Base-by-base conservation (phyloP, 2,888 invertebrate genomes). In the Harmothoe impar region DNA sequence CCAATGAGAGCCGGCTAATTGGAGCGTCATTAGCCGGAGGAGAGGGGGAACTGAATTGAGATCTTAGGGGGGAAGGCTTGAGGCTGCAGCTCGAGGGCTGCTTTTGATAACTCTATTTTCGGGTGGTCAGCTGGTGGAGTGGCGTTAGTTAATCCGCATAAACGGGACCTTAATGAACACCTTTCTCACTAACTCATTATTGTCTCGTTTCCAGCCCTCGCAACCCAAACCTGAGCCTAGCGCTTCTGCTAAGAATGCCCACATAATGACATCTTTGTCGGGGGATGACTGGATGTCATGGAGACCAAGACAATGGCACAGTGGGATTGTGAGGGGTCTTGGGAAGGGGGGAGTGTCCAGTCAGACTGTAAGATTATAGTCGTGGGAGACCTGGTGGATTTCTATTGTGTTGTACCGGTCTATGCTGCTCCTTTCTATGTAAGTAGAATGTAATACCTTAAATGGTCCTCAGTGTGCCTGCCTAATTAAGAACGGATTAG, bases 91-190 rank as follows among this genome's bases (percentile, higher is more conserved):
- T 17, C 17, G 81, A 81, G 81, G 25, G 81, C 35, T 77, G 81
- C 20, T 33, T 43, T n/a, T 5, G 81, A 81, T 81, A 81, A 81
- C 35, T 33, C 43, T 81, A 81, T 81, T 81, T 81, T n/a, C 12
- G 20, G 77, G 77, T 43, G 81, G 81, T 81, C 81, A 81, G 81
- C 81, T 81, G 81, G 81, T 81, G 33, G 43, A 81, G 81, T 35
- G 81, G 43, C 20, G 35, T 81, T 81, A 81, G 33, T 81, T 81
- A 81, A 81, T 81, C 81, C 20, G 20, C 25, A 35, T 31, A 81
- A 81, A 31, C 1, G 81, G 33, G 81, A 31, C 29, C n/a, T 25
- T 81, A 81, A 81, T 81, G 81, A 81, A 81, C 81, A 81, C 35
- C 12, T 25, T 62, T n/a, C 35, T 3, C n/a, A 5, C 81, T 20